A percentile compares a stretch with the other conserved stretches of the same genome.
Evolutionary conservation across 1,140 invertebrate species (phyloP).

Genomic region (Leptoteleia sp.): DNA sequence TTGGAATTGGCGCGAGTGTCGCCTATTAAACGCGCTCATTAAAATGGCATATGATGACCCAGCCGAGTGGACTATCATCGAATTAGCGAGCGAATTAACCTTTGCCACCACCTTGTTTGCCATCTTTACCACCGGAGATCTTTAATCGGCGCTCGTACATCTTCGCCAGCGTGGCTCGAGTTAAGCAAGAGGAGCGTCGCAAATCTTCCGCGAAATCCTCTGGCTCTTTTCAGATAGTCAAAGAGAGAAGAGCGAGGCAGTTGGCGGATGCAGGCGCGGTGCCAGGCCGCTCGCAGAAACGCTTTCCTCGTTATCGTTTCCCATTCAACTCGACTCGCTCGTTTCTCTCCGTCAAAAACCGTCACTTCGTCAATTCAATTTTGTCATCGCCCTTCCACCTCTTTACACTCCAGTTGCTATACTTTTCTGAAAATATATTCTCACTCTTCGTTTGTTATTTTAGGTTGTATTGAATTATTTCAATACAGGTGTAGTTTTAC

Average conservation of each 20-base stretch:
- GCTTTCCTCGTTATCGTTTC: slow-evolving; percentile 47
- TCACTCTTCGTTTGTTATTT: too few species aligned
- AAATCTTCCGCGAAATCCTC: slow-evolving; percentile 45
- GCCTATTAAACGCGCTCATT: slow-evolving; percentile 51
- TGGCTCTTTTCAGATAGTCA: slow-evolving; percentile 38
- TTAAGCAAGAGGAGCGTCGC: slow-evolving; percentile 35
- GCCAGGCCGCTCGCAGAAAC: slow-evolving; percentile 12
- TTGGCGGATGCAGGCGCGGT: slow-evolving; percentile 19
- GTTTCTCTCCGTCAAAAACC: slow-evolving; percentile 20
- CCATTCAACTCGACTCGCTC: slow-evolving; percentile 41
- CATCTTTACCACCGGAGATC: slow-evolving; percentile 46
- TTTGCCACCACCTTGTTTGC: slow-evolving; percentile 61
- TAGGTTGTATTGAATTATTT: too few species aligned
- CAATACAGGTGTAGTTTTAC: too few species aligned
- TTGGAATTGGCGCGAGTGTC: slow-evolving; percentile 32
- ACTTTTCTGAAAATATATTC: too few species aligned
- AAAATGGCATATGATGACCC: slow-evolving; percentile 56
- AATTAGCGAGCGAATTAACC: slow-evolving; percentile 59
- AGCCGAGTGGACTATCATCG: slow-evolving; percentile 44
- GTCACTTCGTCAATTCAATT: too few species aligned
- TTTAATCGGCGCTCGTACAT: slow-evolving; percentile 46
- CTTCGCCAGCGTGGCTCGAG: slow-evolving; percentile 20
- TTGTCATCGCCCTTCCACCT: too few species aligned
- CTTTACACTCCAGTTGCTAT: too few species aligned
- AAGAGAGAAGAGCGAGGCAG: slow-evolving; percentile 39